These are phyloP conservation scores for Ophioderma brevispina DNA, from an alignment of 35 echinoderm and acorn worm genomes.

Conservation along the genomic window DNA sequence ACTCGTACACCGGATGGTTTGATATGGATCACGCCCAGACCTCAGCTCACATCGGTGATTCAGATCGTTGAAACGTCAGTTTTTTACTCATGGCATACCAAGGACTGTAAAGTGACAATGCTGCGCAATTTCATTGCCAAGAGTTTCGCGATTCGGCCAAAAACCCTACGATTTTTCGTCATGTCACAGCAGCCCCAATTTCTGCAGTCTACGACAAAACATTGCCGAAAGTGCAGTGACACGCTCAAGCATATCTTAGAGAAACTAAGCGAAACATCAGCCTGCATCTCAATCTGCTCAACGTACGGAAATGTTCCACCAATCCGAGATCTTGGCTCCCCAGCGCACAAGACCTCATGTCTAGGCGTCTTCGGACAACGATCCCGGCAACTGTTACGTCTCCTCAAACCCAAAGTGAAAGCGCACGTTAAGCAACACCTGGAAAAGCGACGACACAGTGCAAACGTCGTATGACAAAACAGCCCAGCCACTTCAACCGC, in stretches of 20 bases:
- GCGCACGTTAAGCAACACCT: neutral
- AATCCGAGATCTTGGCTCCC: neutral
- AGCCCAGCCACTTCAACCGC: conserved; percentile 16
- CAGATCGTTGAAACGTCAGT: conserved; percentile 40
- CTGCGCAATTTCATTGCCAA: conserved; percentile 46
- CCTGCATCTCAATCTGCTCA: conserved; percentile 48
- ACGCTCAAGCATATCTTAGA: conserved; percentile 33
- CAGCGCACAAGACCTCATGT: conserved; percentile 9
- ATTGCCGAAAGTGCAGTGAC: conserved; percentile 43
- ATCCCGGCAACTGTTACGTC: neutral
- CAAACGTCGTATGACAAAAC: neutral
- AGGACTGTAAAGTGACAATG: conserved; percentile 64
- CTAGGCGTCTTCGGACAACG: conserved; percentile 36
- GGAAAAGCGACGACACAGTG: neutral
- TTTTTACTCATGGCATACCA: conserved; percentile 66
- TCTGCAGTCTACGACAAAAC: conserved; percentile 35
- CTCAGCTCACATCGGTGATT: conserved; percentile 16
- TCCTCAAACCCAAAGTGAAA: conserved; percentile 29
- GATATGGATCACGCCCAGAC: conserved; percentile 11
- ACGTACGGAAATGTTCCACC: neutral
- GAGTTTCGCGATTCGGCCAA: conserved; percentile 67
- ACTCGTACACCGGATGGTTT: conserved; percentile 63
- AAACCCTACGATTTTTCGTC: too few relatives aligned
- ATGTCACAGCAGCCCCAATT: conserved; percentile 68
- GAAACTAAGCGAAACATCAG: conserved; percentile 26